These are phyloP conservation scores for Campopleginae sp. DNA, from an alignment of 2,888 invertebrate species.

Conservation along the genomic window DNA sequence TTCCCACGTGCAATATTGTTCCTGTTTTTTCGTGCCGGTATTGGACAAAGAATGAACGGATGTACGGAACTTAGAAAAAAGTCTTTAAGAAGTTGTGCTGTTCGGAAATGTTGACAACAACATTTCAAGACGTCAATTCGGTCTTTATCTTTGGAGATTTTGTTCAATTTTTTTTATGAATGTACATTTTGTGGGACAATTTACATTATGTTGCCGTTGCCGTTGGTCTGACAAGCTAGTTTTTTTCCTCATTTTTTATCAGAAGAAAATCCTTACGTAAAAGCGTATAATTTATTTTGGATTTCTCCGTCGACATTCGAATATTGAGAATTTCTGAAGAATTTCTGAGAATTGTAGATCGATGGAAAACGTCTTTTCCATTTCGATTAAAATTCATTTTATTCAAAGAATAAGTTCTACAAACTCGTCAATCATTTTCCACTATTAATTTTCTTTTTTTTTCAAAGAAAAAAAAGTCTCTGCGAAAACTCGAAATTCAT, in stretches of 20 bases:
- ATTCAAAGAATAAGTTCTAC: neutral
- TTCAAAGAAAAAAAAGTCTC: neutral
- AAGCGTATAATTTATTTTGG: neutral
- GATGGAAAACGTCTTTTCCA: neutral
- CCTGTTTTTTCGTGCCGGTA: no score
- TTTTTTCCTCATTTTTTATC: neutral
- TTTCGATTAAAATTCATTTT: neutral
- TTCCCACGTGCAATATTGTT: no score
- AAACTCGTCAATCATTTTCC: no score
- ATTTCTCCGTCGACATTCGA: neutral
- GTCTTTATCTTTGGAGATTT: no score
- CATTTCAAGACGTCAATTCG: no score
- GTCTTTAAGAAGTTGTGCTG: no score
- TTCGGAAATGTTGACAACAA: no score
- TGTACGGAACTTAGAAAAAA: no score
- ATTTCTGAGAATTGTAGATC: neutral
- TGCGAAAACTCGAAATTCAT: neutral
- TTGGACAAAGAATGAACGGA: no score
- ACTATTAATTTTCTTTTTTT: neutral
- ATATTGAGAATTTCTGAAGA: neutral
- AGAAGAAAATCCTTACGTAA: neutral
- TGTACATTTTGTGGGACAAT: no score
- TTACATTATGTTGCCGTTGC: no score
- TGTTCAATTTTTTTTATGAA: no score
- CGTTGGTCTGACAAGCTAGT: neutral